phyloP scores from a whole-genome alignment of 2,113 vertebrate species.

The Gallinago paraguaiae region DNA sequence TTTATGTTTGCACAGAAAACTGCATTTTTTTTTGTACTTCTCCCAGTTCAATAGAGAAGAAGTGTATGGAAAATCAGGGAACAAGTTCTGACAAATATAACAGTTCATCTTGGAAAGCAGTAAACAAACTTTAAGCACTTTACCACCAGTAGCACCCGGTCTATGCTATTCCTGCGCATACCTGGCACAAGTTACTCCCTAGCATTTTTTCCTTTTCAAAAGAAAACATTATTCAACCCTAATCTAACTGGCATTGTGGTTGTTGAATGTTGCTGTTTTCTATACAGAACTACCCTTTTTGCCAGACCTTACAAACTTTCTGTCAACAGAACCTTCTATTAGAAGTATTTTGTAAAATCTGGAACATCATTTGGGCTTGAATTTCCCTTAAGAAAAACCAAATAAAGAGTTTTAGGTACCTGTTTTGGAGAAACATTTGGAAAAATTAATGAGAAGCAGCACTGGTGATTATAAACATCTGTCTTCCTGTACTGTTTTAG shows the following conservation, averaged over 20 bases:
- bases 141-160: not conserved
- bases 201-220: not conserved
- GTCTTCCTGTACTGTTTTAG: not conserved
- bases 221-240: not conserved
- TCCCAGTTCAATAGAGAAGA: not conserved
- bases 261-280: not conserved
- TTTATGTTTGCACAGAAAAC: not conserved
- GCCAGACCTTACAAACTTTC: not conserved
- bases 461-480: slow-evolving; percentile 19
- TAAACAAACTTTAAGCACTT: not conserved
- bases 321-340: not conserved
- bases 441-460: not conserved
- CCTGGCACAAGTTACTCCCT: not conserved
- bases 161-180: not conserved
- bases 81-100: not conserved
- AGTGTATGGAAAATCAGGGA: not conserved
- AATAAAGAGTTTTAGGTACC: not conserved
- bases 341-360: not conserved
- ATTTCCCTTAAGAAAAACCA: not conserved
- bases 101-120: not conserved
- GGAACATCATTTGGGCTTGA: not conserved
- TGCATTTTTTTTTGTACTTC: not conserved
- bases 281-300: not conserved
- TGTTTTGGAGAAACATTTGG: not conserved
- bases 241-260: not conserved